phyloP scores from a whole-genome alignment of 2,797 vertebrate genomes.

The Psittacula derbiana region DNA sequence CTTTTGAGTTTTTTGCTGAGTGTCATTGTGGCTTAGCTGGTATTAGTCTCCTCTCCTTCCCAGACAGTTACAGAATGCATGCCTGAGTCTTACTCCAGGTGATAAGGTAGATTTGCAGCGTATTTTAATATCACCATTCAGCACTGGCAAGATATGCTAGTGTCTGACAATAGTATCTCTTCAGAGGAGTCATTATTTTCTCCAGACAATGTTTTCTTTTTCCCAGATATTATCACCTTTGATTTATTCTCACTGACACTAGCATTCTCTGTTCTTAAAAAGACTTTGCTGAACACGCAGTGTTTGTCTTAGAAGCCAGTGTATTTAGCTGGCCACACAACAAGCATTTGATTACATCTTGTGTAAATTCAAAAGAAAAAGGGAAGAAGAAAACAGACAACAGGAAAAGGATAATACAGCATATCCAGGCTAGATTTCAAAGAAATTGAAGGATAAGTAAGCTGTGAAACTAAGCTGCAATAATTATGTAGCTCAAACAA shows the following conservation, averaged over 20 bases:
- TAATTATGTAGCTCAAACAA: neutral
- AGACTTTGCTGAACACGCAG: neutral
- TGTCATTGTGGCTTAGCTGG: neutral
- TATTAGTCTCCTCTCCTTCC: neutral
- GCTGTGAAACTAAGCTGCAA: neutral
- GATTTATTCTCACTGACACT: slow-evolving; percentile 31
- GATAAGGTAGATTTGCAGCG: neutral
- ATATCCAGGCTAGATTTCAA: neutral
- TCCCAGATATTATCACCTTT: slow-evolving; percentile 32
- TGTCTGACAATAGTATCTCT: slow-evolving; percentile 3
- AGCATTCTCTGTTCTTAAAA: slow-evolving; percentile 1
- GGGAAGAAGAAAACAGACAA: neutral
- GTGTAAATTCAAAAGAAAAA: neutral
- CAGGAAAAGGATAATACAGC: neutral
- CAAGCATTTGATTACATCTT: slow-evolving; percentile 8
- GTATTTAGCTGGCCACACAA: neutral
- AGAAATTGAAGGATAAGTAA: neutral
- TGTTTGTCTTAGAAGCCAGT: neutral
- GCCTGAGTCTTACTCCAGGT: neutral
- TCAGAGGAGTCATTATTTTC: neutral
- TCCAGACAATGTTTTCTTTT: neutral
- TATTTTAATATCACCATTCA: slow-evolving; percentile 37
- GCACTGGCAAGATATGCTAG: neutral
- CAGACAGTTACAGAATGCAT: neutral
- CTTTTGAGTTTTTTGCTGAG: neutral